Evolutionary conservation across 2,888 invertebrate genomes (phyloP).

Genomic region (Fragum whitleyi): DNA sequence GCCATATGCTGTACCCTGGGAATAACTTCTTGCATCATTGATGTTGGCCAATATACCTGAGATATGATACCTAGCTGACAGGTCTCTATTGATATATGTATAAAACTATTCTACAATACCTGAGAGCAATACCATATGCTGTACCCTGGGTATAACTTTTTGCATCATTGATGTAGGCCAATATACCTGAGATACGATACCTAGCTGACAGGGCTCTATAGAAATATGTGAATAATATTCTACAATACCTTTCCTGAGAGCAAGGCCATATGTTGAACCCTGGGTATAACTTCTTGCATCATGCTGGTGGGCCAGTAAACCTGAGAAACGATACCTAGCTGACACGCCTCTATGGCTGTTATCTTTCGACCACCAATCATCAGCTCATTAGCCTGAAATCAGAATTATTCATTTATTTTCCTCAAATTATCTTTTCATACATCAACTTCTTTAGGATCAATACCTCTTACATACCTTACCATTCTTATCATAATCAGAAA

Average conservation of each 20-base stretch:
- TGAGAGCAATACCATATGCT: slow-evolving; percentile 90
- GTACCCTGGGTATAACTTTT: slow-evolving; percentile 90
- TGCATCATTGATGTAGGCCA: slow-evolving; percentile 92
- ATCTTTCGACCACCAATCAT: slow-evolving; percentile 90
- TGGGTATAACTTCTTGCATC: slow-evolving; percentile 90
- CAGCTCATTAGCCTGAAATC: slow-evolving; percentile 89
- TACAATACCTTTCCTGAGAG: slow-evolving; percentile 90
- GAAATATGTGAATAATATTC: slow-evolving; percentile 87
- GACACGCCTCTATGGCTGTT: slow-evolving; percentile 92
- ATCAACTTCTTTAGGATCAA: no score
- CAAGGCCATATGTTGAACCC: slow-evolving; percentile 90
- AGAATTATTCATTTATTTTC: not conserved
- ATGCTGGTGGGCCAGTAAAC: slow-evolving; percentile 92
- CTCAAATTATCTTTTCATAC: no score
- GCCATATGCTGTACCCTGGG: slow-evolving; percentile 90
- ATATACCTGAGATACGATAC: slow-evolving; percentile 92
- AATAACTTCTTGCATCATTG: slow-evolving; percentile 91
- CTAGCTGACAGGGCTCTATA: slow-evolving; percentile 91
- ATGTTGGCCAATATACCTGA: slow-evolving; percentile 89
- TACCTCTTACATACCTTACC: no score
- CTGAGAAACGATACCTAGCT: slow-evolving; percentile 92
- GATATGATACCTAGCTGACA: slow-evolving; percentile 91
- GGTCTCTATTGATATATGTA: slow-evolving; percentile 91
- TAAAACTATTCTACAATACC: no score
- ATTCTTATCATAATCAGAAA: no score